Evolutionary conservation across 2,113 vertebrate species (phyloP).

Genomic region (Sterrhoptilus dennistouni): DNA sequence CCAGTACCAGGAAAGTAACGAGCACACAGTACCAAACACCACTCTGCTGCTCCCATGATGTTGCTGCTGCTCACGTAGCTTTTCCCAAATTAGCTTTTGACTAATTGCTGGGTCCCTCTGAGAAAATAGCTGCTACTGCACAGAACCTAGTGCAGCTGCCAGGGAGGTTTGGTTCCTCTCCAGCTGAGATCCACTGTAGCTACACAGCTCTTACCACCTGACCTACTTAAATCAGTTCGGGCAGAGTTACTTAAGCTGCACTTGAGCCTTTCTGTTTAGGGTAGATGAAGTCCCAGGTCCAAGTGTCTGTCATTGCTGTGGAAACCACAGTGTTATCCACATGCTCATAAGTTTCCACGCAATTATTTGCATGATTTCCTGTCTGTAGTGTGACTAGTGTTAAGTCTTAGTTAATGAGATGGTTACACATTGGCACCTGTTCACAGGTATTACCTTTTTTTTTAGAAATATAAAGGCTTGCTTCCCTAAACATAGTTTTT

Average conservation of each 20-base stretch:
- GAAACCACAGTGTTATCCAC: not conserved
- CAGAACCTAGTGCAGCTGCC: not conserved
- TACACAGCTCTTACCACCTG: not conserved
- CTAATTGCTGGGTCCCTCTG: not conserved
- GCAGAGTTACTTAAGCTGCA: not conserved
- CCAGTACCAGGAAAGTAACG: not conserved
- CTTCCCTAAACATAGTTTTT: not conserved
- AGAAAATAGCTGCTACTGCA: not conserved
- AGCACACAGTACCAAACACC: not conserved
- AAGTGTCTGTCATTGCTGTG: not conserved
- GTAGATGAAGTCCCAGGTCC: not conserved
- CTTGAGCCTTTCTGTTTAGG: not conserved
- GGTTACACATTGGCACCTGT: not conserved
- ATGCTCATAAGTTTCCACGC: not conserved
- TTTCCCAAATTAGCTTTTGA: constrained; percentile 7
- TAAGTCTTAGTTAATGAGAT: not conserved
- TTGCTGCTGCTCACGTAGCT: not conserved
- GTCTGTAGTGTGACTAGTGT: not conserved
- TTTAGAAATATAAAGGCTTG: not conserved
- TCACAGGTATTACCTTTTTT: not conserved
- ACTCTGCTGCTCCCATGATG: not conserved
- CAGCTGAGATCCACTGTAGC: not conserved
- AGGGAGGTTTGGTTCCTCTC: not conserved
- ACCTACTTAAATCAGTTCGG: not conserved
- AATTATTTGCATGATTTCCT: not conserved